Conservation (phyloP, 2,797 vertebrate species). For the Todus mexicanus region DNA sequence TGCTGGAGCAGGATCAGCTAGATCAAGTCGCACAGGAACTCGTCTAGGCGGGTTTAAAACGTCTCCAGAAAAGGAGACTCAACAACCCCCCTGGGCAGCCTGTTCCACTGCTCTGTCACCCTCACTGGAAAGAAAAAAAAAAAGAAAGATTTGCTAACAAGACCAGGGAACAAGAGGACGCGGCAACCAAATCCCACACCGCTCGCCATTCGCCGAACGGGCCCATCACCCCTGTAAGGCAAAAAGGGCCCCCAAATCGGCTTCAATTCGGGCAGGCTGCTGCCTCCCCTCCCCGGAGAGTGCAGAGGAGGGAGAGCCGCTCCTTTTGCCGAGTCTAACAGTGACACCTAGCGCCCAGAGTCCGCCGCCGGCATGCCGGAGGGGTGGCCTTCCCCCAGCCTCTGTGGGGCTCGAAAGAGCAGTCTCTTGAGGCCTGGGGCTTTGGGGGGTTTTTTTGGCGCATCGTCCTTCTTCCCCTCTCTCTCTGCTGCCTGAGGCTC, state of each 20-base stretch:
- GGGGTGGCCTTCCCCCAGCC: too few relatives aligned
- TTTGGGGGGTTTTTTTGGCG: neutral
- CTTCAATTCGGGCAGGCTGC: neutral
- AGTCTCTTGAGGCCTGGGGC: neutral
- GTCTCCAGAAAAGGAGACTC: too few relatives aligned
- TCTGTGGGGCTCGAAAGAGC: too few relatives aligned
- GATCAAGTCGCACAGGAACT: too few relatives aligned
- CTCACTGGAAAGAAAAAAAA: neutral
- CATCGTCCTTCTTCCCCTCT: neutral
- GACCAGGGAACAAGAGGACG: neutral
- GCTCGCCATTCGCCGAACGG: neutral
- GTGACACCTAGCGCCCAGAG: conserved; percentile 9
- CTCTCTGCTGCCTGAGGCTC: neutral
- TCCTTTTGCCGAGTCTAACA: neutral
- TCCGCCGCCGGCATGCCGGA: fast-evolving
- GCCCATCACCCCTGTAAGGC: neutral
- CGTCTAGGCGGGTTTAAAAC: too few relatives aligned
- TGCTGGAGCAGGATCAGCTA: too few relatives aligned
- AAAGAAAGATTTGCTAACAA: neutral
- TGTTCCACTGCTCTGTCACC: too few relatives aligned
- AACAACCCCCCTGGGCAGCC: too few relatives aligned
- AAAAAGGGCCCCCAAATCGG: too few relatives aligned
- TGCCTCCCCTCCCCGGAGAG: neutral
- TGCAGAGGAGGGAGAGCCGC: neutral
- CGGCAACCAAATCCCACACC: neutral